Evolutionary conservation across 2,113 vertebrate genomes (phyloP).

Genomic region (Gadus macrocephalus): DNA sequence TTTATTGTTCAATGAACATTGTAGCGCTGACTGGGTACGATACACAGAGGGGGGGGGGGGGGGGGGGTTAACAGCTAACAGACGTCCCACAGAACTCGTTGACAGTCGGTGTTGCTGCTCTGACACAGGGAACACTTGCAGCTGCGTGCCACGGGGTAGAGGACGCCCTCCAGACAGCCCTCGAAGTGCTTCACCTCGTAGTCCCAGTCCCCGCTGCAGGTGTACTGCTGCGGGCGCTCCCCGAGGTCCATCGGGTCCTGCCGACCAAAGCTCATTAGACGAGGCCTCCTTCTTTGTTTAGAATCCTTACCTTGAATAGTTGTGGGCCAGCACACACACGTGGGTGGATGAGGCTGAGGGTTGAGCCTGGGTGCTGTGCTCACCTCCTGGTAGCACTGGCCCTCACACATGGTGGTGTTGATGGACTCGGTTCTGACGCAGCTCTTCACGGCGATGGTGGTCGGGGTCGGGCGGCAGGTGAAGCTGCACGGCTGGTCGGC

Average conservation of each 20-base stretch:
- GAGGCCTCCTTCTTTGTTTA: no score
- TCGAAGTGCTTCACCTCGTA: constrained; percentile 80
- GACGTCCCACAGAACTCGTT: constrained; percentile 62
- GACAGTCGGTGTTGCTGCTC: constrained; percentile 75
- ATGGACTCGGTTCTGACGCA: constrained; percentile 76
- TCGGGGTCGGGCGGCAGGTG: constrained; percentile 75
- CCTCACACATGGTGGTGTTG: constrained; percentile 80
- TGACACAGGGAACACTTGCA: constrained; percentile 81
- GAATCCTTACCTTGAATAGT: no score
- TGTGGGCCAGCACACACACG: background rate
- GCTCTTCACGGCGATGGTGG: constrained; percentile 80
- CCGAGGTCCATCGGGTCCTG: no score
- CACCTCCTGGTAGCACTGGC: constrained; percentile 82
- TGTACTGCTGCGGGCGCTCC: constrained; percentile 52
- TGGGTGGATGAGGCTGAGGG: no score
- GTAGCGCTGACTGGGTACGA: no score
- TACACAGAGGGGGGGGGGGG: no score
- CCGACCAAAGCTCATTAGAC: no score
- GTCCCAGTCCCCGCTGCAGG: constrained; percentile 79
- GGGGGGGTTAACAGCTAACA: constrained; percentile 61
- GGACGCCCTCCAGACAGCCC: constrained; percentile 75
- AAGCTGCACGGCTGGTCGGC: constrained; percentile 53
- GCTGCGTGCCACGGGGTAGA: constrained; percentile 79
- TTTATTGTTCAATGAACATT: no score
- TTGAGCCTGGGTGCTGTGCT: background rate